Conservation (phyloP, 2,888 invertebrate genomes). For the Melanargia galathea region DNA sequence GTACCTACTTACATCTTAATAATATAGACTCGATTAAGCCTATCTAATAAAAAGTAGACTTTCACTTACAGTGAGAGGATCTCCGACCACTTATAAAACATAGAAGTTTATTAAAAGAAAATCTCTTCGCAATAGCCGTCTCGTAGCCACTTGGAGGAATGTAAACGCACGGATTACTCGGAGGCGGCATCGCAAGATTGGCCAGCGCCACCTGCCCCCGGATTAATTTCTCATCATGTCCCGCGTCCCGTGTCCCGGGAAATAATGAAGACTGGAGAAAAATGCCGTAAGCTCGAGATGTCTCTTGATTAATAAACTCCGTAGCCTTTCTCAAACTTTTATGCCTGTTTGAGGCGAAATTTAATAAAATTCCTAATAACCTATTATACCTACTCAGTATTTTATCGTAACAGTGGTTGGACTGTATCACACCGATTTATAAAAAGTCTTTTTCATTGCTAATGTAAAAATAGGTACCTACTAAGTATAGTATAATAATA, state of each 20-base stretch:
- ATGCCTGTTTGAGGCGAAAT: conserved; percentile 24
- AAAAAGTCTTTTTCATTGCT: too few species aligned
- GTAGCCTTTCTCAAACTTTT: conserved; percentile 48
- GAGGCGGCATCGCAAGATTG: conserved; percentile 57
- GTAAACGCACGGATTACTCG: conserved; percentile 51
- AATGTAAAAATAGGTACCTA: too few species aligned
- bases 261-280: conserved; percentile 75
- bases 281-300: conserved; percentile 68
- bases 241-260: conserved; percentile 55
- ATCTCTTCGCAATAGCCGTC: conserved; percentile 8
- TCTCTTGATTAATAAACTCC: conserved; percentile 76
- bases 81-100: background rate
- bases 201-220: conserved; percentile 72
- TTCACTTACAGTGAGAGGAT: background rate
- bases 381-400: conserved; percentile 14
- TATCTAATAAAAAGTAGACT: too few species aligned
- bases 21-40: too few species aligned
- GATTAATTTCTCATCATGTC: conserved; percentile 81
- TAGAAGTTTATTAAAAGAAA: conserved; percentile 1
- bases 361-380: conserved; percentile 24
- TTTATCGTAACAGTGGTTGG: conserved; percentile 18
- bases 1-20: too few species aligned
- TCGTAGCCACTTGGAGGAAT: conserved; percentile 45
- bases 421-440: background rate
- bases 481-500: too few species aligned